These are phyloP conservation scores for Timema podura DNA, from an alignment of 2,888 invertebrate genomes.

Conservation along the genomic window DNA sequence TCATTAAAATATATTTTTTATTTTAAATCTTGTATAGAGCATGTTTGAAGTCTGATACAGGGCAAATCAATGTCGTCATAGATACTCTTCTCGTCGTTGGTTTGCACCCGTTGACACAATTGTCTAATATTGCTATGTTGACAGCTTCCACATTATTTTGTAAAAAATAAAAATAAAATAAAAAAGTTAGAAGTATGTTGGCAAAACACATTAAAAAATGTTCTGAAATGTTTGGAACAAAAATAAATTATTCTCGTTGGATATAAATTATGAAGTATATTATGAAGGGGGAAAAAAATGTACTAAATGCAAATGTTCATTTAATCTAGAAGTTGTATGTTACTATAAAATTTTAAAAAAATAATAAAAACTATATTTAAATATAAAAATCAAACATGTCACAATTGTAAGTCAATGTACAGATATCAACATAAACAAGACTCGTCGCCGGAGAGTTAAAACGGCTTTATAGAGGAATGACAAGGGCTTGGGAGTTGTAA, in stretches of 20 bases:
- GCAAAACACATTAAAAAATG: too few relatives aligned
- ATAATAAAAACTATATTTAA: background rate
- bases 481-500: too few relatives aligned
- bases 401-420: too few relatives aligned
- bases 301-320: slow-evolving; percentile 31
- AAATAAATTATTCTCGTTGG: background rate
- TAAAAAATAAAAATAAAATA: too few relatives aligned
- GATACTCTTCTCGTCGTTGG: slow-evolving; percentile 13
- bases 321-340: slow-evolving; percentile 33
- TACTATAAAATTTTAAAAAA: slow-evolving; percentile 20
- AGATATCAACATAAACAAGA: too few relatives aligned
- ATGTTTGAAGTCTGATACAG: slow-evolving; percentile 1
- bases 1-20: slow-evolving; percentile 32
- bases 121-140: background rate
- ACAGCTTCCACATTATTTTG: too few relatives aligned
- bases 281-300: too few relatives aligned
- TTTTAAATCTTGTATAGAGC: slow-evolving; percentile 29
- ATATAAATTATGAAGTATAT: too few relatives aligned
- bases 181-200: too few relatives aligned
- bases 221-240: background rate
- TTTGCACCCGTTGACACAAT: slow-evolving; percentile 6
- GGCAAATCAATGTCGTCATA: background rate
- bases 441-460: too few relatives aligned
- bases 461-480: too few relatives aligned
- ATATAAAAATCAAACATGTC: slow-evolving; percentile 9